These are phyloP conservation scores for Halocaridina rubra DNA, from an alignment of 2,888 invertebrate species.

Conservation along the genomic window DNA sequence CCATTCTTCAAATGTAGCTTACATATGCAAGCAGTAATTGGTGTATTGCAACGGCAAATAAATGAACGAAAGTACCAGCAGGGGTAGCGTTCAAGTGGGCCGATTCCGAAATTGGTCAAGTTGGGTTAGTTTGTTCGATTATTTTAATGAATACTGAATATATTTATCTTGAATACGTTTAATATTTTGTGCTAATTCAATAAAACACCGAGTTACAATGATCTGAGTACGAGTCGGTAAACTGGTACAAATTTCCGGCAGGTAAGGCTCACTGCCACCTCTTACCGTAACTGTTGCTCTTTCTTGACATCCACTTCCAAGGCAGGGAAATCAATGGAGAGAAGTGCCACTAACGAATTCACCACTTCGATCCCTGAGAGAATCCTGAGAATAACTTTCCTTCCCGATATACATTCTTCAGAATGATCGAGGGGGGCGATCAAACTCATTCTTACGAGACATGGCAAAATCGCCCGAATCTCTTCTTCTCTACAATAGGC, in stretches of 20 bases:
- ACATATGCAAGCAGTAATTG: too few relatives aligned
- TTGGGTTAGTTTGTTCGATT: too few relatives aligned
- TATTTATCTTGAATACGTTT: too few relatives aligned
- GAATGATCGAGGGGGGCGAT: slow-evolving; percentile 89
- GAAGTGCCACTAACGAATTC: slow-evolving; percentile 90
- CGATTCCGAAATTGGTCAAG: too few relatives aligned
- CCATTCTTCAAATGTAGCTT: too few relatives aligned
- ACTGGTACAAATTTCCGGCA: neutral
- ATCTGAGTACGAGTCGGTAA: too few relatives aligned
- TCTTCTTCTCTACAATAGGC: slow-evolving; percentile 72
- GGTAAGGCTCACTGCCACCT: neutral
- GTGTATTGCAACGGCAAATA: too few relatives aligned
- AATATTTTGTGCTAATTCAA: too few relatives aligned
- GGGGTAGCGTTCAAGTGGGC: too few relatives aligned
- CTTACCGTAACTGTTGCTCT: slow-evolving; percentile 86
- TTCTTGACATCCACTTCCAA: slow-evolving; percentile 92
- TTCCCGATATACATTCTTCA: slow-evolving; percentile 82
- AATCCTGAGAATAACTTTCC: slow-evolving; percentile 88
- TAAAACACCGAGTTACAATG: too few relatives aligned
- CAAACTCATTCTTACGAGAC: slow-evolving; percentile 90
- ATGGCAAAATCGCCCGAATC: slow-evolving; percentile 90
- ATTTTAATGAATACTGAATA: too few relatives aligned
- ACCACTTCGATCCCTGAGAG: slow-evolving; percentile 92
- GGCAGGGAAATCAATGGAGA: slow-evolving; percentile 94
- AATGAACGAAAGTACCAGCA: too few relatives aligned